phyloP scores from a whole-genome alignment of 2,113 vertebrate genomes.

The Vombatus ursinus region DNA sequence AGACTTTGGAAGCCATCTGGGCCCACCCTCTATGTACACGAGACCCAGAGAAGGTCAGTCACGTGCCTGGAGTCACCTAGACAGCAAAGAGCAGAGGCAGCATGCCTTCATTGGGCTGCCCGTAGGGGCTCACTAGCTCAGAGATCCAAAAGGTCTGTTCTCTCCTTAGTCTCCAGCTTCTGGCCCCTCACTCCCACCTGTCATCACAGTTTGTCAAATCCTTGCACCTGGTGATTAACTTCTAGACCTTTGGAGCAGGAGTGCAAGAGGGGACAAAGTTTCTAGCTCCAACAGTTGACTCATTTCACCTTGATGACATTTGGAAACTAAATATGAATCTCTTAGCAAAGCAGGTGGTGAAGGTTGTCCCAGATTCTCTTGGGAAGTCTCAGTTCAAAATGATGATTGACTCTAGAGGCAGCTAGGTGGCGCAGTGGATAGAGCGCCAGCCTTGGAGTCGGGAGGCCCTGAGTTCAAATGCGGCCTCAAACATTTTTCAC shows the following conservation, averaged over 20 bases:
- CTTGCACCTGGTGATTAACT: background rate
- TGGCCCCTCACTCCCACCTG: background rate
- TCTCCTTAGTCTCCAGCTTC: background rate
- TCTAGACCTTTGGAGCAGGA: background rate
- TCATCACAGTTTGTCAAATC: background rate
- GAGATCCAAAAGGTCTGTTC: background rate
- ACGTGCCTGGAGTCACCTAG: background rate
- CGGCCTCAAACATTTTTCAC: no score
- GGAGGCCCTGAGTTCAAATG: no score
- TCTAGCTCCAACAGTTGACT: slow-evolving; percentile 4
- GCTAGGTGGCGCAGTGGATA: no score
- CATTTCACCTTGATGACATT: background rate
- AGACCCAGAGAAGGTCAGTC: background rate
- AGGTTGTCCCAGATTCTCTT: background rate
- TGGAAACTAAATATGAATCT: slow-evolving; percentile 9
- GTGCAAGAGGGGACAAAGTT: background rate
- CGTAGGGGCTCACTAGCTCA: background rate
- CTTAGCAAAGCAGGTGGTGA: slow-evolving; percentile 29
- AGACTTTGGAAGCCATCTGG: background rate
- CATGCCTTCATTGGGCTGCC: background rate
- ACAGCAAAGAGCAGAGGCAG: background rate
- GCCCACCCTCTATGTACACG: background rate
- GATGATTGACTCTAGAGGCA: background rate
- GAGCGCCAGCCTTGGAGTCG: no score
- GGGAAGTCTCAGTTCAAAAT: background rate